Conservation (phyloP, 2,113 vertebrate species). For the Scopus umbretta region DNA sequence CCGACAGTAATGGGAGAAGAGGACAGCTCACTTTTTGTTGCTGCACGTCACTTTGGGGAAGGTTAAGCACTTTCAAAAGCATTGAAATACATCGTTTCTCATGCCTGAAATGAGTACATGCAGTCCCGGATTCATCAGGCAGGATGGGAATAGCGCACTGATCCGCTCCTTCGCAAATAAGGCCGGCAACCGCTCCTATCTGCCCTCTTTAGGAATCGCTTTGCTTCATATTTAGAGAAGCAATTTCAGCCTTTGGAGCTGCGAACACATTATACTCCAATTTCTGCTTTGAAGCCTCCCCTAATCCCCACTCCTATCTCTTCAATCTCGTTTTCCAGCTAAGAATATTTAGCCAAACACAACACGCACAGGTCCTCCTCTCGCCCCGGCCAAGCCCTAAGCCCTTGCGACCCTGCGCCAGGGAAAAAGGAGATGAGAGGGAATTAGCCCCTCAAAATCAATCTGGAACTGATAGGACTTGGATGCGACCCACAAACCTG, state of each 20-base stretch:
- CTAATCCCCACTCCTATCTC: conserved; percentile 6
- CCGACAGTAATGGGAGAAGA: rapidly evolving
- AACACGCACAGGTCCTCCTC: rapidly evolving
- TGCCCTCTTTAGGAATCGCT: neutral
- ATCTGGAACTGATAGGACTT: neutral
- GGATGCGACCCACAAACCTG: neutral
- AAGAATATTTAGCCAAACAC: neutral
- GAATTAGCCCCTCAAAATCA: conserved; percentile 36
- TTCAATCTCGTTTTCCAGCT: conserved; percentile 46
- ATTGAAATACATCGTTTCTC: neutral
- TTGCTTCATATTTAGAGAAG: neutral
- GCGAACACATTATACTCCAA: conserved; percentile 2
- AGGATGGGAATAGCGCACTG: neutral
- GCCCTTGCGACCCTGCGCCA: neutral
- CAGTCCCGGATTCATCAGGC: neutral
- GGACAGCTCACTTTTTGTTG: neutral
- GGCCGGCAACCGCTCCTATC: rapidly evolving
- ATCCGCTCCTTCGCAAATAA: neutral
- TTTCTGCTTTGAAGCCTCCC: neutral
- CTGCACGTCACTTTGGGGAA: neutral
- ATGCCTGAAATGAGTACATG: neutral
- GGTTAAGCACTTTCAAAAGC: neutral
- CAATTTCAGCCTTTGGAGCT: neutral
- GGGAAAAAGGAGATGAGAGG: neutral
- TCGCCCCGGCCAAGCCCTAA: neutral